Conservation (phyloP, 1,140 invertebrate genomes). For the Myzus persicae region DNA sequence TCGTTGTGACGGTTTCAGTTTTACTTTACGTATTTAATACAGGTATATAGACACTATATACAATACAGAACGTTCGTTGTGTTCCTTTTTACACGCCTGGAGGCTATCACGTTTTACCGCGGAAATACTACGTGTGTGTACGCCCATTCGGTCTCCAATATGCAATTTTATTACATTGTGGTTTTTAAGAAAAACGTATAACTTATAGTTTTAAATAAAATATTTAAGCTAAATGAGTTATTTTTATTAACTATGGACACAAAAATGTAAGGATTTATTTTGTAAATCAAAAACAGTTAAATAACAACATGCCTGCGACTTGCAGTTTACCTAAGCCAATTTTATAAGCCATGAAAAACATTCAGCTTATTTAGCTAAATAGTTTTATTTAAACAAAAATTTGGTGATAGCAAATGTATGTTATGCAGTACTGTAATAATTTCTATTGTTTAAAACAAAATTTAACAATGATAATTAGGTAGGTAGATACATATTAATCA, state of each 20-base stretch:
- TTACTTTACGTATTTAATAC: neutral
- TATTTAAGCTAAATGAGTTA: neutral
- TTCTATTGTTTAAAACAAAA: too few relatives aligned
- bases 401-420: too few relatives aligned
- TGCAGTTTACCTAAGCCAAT: too few relatives aligned
- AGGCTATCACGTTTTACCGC: slow-evolving; percentile 53
- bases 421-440: too few relatives aligned
- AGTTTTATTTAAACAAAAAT: too few relatives aligned
- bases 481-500: too few relatives aligned
- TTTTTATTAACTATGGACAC: neutral
- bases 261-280: neutral
- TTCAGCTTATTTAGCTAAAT: too few relatives aligned
- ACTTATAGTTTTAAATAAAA: slow-evolving; percentile 2
- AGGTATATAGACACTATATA: neutral
- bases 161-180: slow-evolving; percentile 21
- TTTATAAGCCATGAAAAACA: too few relatives aligned
- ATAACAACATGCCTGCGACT: too few relatives aligned
- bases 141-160: neutral
- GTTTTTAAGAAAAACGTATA: neutral
- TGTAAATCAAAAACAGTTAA: neutral
- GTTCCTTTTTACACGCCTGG: slow-evolving; percentile 34
- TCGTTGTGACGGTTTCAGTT: slow-evolving; percentile 32
- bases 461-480: neutral
- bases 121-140: slow-evolving; percentile 41
- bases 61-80: neutral